phyloP scores from a whole-genome alignment of 2,888 invertebrate species.

The Mesorhabditis belari region DNA sequence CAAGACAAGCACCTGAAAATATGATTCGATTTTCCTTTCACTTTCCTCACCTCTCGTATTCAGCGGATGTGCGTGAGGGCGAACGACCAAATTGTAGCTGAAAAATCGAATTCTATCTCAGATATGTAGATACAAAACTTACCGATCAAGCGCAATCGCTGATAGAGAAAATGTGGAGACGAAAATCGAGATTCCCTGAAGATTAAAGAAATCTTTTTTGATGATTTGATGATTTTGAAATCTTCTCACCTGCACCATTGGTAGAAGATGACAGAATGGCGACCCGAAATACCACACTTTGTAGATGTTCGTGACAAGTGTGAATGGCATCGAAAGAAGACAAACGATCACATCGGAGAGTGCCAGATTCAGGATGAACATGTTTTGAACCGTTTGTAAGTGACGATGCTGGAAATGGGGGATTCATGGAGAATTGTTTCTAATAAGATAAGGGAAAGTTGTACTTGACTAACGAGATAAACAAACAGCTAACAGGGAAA shows the following conservation, averaged over 20 bases:
- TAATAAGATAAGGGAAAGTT: too few relatives aligned
- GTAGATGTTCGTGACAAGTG: conserved; percentile 84
- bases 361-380: conserved; percentile 90
- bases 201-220: too few relatives aligned
- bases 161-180: conserved; percentile 91
- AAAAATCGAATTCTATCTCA: too few relatives aligned
- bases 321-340: conserved; percentile 87
- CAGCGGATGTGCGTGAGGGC: conserved; percentile 41
- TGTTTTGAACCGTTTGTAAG: conserved; percentile 61
- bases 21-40: too few relatives aligned
- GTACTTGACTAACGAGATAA: too few relatives aligned
- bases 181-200: conserved; percentile 76
- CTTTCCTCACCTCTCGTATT: conserved; percentile 15
- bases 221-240: too few relatives aligned
- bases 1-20: conserved; percentile 54
- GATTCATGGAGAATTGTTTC: not conserved
- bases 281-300: conserved; percentile 85
- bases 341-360: conserved; percentile 87
- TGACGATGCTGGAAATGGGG: conserved; percentile 16
- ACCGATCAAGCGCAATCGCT: conserved; percentile 91
- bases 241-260: conserved; percentile 72
- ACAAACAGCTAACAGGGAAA: too few relatives aligned
- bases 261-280: conserved; percentile 80
- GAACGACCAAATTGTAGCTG: conserved; percentile 57
- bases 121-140: too few relatives aligned